Conservation (phyloP, 2,888 invertebrate genomes). For the Gortyna flavago region DNA sequence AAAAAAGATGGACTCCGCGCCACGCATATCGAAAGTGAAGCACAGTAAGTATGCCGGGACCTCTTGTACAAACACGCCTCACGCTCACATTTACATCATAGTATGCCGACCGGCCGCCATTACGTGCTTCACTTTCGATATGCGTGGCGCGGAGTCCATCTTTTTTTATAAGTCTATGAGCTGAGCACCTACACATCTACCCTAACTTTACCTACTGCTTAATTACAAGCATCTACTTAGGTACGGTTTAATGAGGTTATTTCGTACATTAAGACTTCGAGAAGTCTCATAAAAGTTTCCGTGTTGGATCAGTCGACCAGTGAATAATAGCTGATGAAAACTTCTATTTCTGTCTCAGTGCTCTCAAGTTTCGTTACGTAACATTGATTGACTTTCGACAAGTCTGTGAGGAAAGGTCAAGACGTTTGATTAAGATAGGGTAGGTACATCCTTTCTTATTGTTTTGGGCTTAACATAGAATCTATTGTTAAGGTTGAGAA, state of each 20-base stretch:
- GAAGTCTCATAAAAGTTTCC: neutral
- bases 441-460: slow-evolving; percentile 13
- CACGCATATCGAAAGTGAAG: no score
- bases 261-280: neutral
- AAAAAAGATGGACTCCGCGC: no score
- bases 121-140: no score
- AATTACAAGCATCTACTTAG: no score
- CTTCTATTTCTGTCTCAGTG: neutral
- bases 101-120: no score
- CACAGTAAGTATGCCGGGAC: no score
- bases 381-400: neutral
- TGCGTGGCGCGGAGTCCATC: no score
- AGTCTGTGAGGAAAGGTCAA: slow-evolving; percentile 13
- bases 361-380: slow-evolving; percentile 8
- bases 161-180: no score
- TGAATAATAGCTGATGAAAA: slow-evolving; percentile 9
- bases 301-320: neutral
- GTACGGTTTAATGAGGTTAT: neutral
- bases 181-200: no score
- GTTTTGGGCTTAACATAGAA: slow-evolving; percentile 16
- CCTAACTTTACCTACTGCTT: no score
- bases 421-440: slow-evolving; percentile 16
- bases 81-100: no score
- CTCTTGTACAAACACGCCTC: no score
- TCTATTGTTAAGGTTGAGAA: slow-evolving; percentile 1